These are phyloP conservation scores for Fragum whitleyi DNA, from an alignment of 2,888 invertebrate species.

Conservation along the genomic window DNA sequence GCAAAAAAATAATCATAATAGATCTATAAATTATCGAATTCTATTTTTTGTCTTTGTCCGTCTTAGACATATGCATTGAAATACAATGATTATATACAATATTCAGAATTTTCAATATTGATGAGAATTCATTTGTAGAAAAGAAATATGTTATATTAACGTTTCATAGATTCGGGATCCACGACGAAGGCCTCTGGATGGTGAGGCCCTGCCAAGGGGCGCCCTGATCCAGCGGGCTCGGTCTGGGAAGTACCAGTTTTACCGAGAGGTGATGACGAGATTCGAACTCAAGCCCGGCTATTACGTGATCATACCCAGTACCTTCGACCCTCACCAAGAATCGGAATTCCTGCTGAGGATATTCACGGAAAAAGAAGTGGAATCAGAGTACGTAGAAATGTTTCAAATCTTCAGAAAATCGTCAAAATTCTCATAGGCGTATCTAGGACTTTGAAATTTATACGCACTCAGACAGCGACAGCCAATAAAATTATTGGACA, in stretches of 20 bases:
- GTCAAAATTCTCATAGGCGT: no score
- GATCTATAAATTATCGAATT: no score
- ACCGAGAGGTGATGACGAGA: conserved; percentile 95
- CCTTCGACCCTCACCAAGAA: conserved; percentile 97
- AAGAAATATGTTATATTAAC: no score
- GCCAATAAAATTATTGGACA: not conserved
- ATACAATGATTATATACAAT: no score
- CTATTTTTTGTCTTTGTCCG: no score
- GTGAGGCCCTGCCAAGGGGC: conserved; percentile 70
- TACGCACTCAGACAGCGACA: no score
- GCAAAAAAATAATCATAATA: no score
- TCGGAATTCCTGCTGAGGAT: conserved; percentile 97
- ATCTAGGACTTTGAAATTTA: no score
- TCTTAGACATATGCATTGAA: no score
- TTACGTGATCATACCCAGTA: conserved; percentile 97
- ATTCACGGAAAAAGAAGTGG: conserved; percentile 91
- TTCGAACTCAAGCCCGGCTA: conserved; percentile 96
- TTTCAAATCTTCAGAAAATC: not conserved
- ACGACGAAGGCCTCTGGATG: conserved; percentile 71
- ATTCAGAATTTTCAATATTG: no score
- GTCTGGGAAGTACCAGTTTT: conserved; percentile 85
- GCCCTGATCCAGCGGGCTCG: conserved; percentile 69
- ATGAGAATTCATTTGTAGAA: no score
- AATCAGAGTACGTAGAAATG: conserved; percentile 78
- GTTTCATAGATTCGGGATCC: conserved; percentile 70